phyloP scores from a whole-genome alignment of 2,113 vertebrate species.

The Grus americana region DNA sequence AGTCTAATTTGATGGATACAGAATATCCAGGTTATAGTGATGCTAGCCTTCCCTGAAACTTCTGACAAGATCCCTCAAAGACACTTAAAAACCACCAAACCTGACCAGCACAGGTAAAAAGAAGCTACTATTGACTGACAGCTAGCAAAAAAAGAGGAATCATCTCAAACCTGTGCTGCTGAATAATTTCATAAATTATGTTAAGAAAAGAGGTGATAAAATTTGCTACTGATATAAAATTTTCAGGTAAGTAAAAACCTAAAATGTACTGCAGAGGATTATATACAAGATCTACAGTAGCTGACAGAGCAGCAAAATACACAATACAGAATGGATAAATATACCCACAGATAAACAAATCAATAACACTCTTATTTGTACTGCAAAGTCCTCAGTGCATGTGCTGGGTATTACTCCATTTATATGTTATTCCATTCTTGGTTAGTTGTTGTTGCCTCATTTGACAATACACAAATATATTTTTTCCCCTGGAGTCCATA shows the following conservation, averaged over 20 bases:
- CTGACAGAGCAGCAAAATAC: not conserved
- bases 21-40: not conserved
- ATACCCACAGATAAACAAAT: not conserved
- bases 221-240: not conserved
- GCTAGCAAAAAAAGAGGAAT: not conserved
- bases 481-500: not conserved
- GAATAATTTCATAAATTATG: not conserved
- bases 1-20: not conserved
- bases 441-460: not conserved
- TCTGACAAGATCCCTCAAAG: not conserved
- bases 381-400: not conserved
- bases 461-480: rapidly evolving
- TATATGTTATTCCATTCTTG: not conserved
- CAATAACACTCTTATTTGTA: not conserved
- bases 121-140: not conserved
- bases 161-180: not conserved
- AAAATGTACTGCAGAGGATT: not conserved
- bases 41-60: not conserved
- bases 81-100: not conserved
- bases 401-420: not conserved
- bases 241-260: not conserved
- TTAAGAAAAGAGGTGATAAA: not conserved
- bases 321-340: not conserved
- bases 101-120: not conserved
- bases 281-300: not conserved